Percentiles rank a stretch among this genome's conserved stretches.
Conservation (phyloP, 2,888 invertebrate genomes). For the Drepana falcataria region DNA sequence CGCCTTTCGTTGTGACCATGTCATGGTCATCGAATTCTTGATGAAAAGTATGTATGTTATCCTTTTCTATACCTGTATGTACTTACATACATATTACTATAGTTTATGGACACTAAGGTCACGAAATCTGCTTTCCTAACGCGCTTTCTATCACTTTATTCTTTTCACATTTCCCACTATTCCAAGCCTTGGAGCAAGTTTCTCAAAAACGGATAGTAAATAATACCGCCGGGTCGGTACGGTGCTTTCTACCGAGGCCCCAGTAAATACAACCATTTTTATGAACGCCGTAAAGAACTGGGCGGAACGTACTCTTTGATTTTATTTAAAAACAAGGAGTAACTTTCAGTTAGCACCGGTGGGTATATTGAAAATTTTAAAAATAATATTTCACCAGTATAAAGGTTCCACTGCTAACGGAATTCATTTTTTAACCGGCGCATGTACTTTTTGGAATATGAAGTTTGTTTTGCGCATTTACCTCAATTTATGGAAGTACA, state of each 20-base stretch:
- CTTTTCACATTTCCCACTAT: too few relatives aligned
- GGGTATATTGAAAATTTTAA: slow-evolving; percentile 34
- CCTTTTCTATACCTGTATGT: too few relatives aligned
- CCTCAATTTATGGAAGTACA: too few relatives aligned
- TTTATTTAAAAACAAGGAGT: slow-evolving; percentile 42
- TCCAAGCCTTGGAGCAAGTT: neutral
- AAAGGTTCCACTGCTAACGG: neutral
- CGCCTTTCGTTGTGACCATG: too few relatives aligned
- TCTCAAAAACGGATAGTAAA: neutral
- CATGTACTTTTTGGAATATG: slow-evolving; percentile 4
- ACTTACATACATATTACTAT: too few relatives aligned
- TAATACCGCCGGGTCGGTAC: neutral
- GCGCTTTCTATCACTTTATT: too few relatives aligned
- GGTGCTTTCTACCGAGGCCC: neutral
- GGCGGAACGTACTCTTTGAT: slow-evolving; percentile 35
- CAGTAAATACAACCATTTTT: slow-evolving; percentile 35
- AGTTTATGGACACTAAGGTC: too few relatives aligned
- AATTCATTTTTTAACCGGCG: neutral
- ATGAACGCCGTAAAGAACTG: slow-evolving; percentile 39
- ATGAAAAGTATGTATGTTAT: too few relatives aligned
- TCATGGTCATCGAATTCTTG: too few relatives aligned
- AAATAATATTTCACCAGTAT: slow-evolving; percentile 12
- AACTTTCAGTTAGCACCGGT: slow-evolving; percentile 29
- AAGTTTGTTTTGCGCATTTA: slow-evolving; percentile 9
- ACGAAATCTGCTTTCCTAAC: too few relatives aligned